Evolutionary conservation across 1,140 invertebrate species (phyloP).

Genomic region (Myzus persicae): DNA sequence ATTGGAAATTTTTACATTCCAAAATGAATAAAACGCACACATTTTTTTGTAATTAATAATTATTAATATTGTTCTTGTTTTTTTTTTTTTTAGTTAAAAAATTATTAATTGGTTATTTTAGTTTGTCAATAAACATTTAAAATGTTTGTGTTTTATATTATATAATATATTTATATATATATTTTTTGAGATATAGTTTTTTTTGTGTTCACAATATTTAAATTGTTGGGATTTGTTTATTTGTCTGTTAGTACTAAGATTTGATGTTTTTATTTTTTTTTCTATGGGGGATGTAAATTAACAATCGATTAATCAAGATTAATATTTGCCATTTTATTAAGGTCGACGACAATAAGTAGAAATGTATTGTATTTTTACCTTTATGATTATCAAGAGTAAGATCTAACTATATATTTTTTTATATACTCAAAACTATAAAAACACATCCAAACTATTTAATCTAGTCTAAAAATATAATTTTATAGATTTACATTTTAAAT

Average conservation of each 20-base stretch:
- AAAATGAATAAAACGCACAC: conserved; percentile 27
- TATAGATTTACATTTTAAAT: neutral
- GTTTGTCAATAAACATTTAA: neutral
- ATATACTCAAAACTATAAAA: conserved; percentile 25
- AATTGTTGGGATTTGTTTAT: conserved; percentile 20
- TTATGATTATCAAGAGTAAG: conserved; percentile 8
- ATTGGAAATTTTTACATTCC: conserved; percentile 54
- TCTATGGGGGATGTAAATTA: neutral
- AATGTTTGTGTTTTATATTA: conserved; percentile 40
- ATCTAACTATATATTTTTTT: conserved; percentile 43
- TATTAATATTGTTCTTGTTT: conserved; percentile 16
- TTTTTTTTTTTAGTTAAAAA: conserved; percentile 33
- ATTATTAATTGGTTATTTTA: conserved; percentile 45
- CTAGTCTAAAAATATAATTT: conserved; percentile 17
- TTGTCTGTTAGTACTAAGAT: conserved; percentile 8
- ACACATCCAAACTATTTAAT: neutral
- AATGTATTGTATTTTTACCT: conserved; percentile 46
- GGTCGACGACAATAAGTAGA: conserved; percentile 34
- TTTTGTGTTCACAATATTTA: conserved; percentile 41
- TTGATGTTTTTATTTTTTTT: neutral
- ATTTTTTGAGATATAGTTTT: conserved; percentile 12
- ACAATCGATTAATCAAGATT: neutral
- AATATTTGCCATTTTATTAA: conserved; percentile 24
- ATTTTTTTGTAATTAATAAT: conserved; percentile 20
- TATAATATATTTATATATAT: conserved; percentile 31